Conservation (phyloP, 2,113 vertebrate species). For the Pollachius pollachius region DNA sequence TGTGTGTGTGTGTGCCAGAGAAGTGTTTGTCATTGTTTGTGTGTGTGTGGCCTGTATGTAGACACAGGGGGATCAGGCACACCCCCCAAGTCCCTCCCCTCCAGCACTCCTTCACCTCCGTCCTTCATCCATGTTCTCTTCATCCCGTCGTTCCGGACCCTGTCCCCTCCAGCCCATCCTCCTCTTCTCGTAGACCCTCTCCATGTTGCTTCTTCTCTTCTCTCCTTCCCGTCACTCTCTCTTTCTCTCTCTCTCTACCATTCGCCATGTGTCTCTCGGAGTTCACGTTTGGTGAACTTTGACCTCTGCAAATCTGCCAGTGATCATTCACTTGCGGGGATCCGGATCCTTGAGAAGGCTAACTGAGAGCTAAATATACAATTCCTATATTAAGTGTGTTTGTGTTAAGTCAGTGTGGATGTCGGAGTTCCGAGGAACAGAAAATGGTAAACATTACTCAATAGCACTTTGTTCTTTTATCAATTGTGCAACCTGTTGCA, state of each 20-base stretch:
- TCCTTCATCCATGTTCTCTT: not conserved
- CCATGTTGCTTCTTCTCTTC: not conserved
- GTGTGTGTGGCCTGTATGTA: slow-evolving; percentile 18
- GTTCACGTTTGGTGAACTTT: no score
- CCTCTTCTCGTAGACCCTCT: not conserved
- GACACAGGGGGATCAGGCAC: not conserved
- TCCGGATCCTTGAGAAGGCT: no score
- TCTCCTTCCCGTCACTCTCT: not conserved
- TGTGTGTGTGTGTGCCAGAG: not conserved
- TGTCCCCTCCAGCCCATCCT: not conserved
- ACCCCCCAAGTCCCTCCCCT: not conserved
- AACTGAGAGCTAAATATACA: no score
- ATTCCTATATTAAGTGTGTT: no score
- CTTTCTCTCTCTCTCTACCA: not conserved
- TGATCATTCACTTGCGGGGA: no score
- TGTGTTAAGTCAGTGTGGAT: no score
- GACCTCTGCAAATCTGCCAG: no score
- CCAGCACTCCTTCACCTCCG: not conserved
- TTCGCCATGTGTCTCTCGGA: not conserved
- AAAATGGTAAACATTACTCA: no score
- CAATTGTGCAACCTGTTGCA: no score
- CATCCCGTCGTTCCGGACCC: not conserved
- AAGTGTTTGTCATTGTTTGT: not conserved
- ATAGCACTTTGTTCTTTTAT: no score
- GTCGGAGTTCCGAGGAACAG: no score